Conservation (phyloP, 2,797 vertebrate species). For the Merluccius polli region DNA sequence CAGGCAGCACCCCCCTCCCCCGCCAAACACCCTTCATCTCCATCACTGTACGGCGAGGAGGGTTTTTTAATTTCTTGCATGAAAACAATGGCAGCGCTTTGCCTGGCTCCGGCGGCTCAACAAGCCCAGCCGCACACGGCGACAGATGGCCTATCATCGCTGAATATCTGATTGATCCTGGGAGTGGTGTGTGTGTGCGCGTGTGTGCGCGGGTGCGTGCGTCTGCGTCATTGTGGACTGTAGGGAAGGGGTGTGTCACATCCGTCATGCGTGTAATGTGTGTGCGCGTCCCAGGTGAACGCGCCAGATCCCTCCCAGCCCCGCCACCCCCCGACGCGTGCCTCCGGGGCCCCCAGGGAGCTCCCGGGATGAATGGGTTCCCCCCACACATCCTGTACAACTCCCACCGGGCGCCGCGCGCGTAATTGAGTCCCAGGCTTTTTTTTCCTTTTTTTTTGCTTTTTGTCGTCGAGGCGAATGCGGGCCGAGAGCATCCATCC, state of each 20-base stretch:
- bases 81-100: constrained; percentile 80
- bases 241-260: constrained; percentile 44
- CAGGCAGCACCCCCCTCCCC: constrained; percentile 51
- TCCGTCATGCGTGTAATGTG: constrained; percentile 70
- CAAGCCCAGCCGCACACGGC: constrained; percentile 64
- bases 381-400: constrained; percentile 63
- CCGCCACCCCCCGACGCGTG: constrained; percentile 50
- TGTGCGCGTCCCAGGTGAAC: constrained; percentile 64
- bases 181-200: constrained; percentile 32
- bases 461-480: constrained; percentile 38
- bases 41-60: constrained; percentile 69
- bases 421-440: constrained; percentile 69
- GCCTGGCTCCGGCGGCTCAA: constrained; percentile 74
- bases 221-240: constrained; percentile 5
- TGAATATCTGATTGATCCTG: constrained; percentile 82
- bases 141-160: constrained; percentile 80
- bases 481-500: constrained; percentile 56
- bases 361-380: constrained; percentile 64
- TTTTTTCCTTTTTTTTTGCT: constrained; percentile 14
- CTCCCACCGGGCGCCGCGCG: constrained; percentile 61
- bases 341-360: constrained; percentile 55
- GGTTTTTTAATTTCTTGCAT: constrained; percentile 72
- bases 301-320: constrained; percentile 45
- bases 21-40: constrained; percentile 62
- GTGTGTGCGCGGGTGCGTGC: constrained; percentile 1